Evolutionary conservation across 2,888 invertebrate genomes (phyloP).

Genomic region (Drosophila macrospina): DNA sequence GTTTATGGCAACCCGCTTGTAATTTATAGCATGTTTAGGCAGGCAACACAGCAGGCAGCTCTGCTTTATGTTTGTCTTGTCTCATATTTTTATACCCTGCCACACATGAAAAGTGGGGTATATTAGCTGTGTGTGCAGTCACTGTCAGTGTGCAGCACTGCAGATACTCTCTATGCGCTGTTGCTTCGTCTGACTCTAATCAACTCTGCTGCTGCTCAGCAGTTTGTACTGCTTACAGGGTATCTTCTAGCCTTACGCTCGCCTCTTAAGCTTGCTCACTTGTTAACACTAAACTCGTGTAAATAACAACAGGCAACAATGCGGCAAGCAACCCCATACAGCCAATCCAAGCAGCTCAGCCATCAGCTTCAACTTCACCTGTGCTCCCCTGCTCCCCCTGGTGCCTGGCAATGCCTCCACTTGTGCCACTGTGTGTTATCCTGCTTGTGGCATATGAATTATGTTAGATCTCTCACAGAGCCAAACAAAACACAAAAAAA

Average conservation of each 20-base stretch:
- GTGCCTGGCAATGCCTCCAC: too few relatives aligned
- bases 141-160: too few relatives aligned
- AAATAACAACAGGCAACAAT: constrained; percentile 54
- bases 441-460: constrained; percentile 55
- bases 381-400: not conserved
- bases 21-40: constrained; percentile 62
- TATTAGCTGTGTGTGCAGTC: too few relatives aligned
- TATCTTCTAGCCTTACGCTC: not conserved
- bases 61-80: constrained; percentile 59
- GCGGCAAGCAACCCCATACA: constrained; percentile 15
- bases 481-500: not conserved
- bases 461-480: constrained; percentile 38
- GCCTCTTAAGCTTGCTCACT: not conserved
- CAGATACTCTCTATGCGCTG: too few relatives aligned
- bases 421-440: constrained; percentile 13
- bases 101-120: not conserved
- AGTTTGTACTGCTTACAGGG: not conserved
- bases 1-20: constrained; percentile 60
- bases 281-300: constrained; percentile 58
- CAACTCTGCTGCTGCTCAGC: too few relatives aligned
- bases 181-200: too few relatives aligned
- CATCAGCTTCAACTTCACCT: constrained; percentile 5
- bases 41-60: constrained; percentile 49
- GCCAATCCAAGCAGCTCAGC: constrained; percentile 5
- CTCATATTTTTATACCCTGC: constrained; percentile 58